A percentile compares a stretch with the other conserved stretches of the same genome.
Evolutionary conservation across 2,113 vertebrate genomes (phyloP).

Genomic region (Pelusios castaneus): DNA sequence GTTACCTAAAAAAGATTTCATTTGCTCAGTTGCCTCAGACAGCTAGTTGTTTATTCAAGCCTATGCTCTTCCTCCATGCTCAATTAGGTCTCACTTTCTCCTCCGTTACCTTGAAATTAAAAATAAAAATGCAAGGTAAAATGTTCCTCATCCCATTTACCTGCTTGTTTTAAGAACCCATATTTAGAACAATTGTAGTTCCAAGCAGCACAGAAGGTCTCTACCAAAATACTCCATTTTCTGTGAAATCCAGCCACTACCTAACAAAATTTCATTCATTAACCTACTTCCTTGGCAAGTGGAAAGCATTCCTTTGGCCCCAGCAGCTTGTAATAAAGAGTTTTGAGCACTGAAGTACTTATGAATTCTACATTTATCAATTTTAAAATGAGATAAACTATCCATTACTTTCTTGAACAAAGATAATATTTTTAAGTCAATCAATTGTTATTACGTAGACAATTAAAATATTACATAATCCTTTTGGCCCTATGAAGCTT

Average conservation of each 20-base stretch:
- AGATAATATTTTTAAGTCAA: slow-evolving; percentile 32
- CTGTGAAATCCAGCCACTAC: not conserved
- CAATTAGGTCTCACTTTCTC: slow-evolving; percentile 60
- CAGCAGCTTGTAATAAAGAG: slow-evolving; percentile 53
- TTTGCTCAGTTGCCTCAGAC: slow-evolving; percentile 58
- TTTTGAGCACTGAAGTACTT: slow-evolving; percentile 21
- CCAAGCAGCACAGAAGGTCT: not conserved
- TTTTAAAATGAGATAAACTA: slow-evolving; percentile 39
- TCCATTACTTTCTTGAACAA: slow-evolving; percentile 31
- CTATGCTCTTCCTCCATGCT: slow-evolving; percentile 57
- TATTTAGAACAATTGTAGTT: not conserved
- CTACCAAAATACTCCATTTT: not conserved
- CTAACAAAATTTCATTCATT: slow-evolving; percentile 24
- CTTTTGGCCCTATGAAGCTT: slow-evolving; percentile 6
- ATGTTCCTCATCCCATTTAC: slow-evolving; percentile 34
- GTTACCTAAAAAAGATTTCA: slow-evolving; percentile 61
- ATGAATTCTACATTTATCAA: slow-evolving; percentile 40
- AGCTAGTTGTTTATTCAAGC: slow-evolving; percentile 76
- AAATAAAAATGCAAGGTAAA: slow-evolving; percentile 66
- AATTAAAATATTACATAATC: slow-evolving; percentile 25
- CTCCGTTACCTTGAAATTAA: slow-evolving; percentile 67
- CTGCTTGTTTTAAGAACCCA: slow-evolving; percentile 17
- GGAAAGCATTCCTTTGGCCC: slow-evolving; percentile 44
- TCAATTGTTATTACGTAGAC: slow-evolving; percentile 23
- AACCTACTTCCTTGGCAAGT: not conserved